Evolutionary conservation across 2,797 vertebrate species (phyloP).

Genomic region (Galagoides demidoff): DNA sequence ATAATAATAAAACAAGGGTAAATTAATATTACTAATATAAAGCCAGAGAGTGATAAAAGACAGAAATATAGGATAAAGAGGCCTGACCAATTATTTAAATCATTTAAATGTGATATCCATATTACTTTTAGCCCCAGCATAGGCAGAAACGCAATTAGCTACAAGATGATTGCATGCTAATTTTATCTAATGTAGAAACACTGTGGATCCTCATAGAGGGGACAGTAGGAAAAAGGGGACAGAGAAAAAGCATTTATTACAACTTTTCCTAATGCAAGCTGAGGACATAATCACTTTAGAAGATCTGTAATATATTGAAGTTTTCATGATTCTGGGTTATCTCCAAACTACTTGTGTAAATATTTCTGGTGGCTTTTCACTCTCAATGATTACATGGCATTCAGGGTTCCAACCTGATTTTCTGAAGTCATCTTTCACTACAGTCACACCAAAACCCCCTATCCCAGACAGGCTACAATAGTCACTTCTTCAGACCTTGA

Average conservation of each 20-base stretch:
- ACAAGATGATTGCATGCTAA: not conserved
- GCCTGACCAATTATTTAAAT: not conserved
- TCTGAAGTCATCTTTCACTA: not conserved
- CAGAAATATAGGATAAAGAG: slow-evolving; percentile 18
- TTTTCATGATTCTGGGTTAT: not conserved
- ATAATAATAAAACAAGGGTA: not conserved
- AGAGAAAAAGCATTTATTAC: slow-evolving; percentile 9
- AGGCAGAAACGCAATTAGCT: not conserved
- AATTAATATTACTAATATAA: not conserved
- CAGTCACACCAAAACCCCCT: not conserved
- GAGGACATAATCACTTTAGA: not conserved
- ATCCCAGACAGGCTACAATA: not conserved
- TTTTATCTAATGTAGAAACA: not conserved
- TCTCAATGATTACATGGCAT: not conserved
- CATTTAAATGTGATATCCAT: slow-evolving; percentile 16
- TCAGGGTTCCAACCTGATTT: not conserved
- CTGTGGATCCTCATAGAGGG: not conserved
- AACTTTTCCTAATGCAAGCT: not conserved
- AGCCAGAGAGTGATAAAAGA: not conserved
- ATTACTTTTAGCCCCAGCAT: not conserved
- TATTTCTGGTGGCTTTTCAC: not conserved
- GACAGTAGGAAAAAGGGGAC: not conserved
- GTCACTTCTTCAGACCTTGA: not conserved
- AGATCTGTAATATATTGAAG: not conserved
- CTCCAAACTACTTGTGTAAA: slow-evolving; percentile 29